Percentiles rank a stretch among this genome's conserved stretches.
phyloP scores from a whole-genome alignment of 2,888 invertebrate genomes.

The Augochlorella aurata region DNA sequence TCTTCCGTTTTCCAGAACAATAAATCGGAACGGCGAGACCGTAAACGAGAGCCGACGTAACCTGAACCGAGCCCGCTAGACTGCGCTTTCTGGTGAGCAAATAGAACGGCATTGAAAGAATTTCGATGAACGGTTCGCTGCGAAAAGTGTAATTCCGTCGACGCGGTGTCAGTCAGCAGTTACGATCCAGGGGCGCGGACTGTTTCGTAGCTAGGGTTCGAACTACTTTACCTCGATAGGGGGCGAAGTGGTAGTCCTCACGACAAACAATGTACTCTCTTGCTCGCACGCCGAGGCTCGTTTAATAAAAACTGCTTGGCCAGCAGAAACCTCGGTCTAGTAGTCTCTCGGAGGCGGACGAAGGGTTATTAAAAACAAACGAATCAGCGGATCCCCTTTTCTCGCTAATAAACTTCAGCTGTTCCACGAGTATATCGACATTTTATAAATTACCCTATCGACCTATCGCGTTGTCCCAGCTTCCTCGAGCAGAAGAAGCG shows the following conservation, averaged over 20 bases:
- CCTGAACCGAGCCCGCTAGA: too few relatives aligned
- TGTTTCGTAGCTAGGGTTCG: neutral
- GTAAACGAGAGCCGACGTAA: too few relatives aligned
- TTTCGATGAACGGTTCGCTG: neutral
- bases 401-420: neutral
- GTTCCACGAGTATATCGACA: neutral
- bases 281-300: slow-evolving; percentile 15
- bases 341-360: neutral
- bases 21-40: too few relatives aligned
- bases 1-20: too few relatives aligned
- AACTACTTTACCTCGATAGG: slow-evolving; percentile 24
- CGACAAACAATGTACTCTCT: slow-evolving; percentile 49
- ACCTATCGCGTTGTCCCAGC: neutral
- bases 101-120: too few relatives aligned
- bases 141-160: neutral
- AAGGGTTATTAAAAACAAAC: slow-evolving; percentile 8
- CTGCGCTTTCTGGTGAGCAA: too few relatives aligned
- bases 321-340: slow-evolving; percentile 38
- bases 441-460: neutral
- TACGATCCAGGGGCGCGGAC: neutral
- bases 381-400: neutral
- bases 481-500: too few relatives aligned
- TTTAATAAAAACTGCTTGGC: slow-evolving; percentile 56
- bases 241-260: slow-evolving; percentile 34
- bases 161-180: slow-evolving; percentile 10